Conservation (phyloP, 2,797 vertebrate species). For the Cercopithecus petaurista region DNA sequence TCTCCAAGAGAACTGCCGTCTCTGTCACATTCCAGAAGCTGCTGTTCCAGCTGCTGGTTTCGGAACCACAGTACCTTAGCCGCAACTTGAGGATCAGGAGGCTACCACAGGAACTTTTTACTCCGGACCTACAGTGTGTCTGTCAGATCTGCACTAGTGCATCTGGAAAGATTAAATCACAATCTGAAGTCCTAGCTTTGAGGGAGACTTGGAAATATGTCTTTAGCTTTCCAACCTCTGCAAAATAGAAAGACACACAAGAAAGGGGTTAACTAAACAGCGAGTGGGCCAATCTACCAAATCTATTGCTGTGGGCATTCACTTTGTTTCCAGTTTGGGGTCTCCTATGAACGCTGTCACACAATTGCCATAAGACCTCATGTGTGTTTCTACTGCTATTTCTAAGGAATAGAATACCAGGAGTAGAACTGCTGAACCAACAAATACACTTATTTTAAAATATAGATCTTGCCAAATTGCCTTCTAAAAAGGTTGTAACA, state of each 20-base stretch:
- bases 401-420: background rate
- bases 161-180: background rate
- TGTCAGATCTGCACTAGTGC: background rate
- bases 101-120: background rate
- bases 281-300: background rate
- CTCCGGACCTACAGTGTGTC: background rate
- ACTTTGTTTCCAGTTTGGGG: background rate
- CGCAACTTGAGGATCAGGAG: background rate
- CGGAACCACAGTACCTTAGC: background rate
- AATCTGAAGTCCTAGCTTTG: background rate
- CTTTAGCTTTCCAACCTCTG: constrained; percentile 13
- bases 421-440: background rate
- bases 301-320: background rate
- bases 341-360: background rate
- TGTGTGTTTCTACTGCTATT: background rate
- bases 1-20: background rate
- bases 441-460: background rate
- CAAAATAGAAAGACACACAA: background rate
- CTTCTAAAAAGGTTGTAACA: constrained; percentile 11
- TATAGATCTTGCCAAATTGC: background rate
- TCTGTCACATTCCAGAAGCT: background rate
- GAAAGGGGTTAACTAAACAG: background rate
- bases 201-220: background rate
- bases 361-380: background rate
- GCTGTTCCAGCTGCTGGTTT: background rate